Conservation (phyloP, 1,140 invertebrate species). For the Leptinotarsa texana region DNA sequence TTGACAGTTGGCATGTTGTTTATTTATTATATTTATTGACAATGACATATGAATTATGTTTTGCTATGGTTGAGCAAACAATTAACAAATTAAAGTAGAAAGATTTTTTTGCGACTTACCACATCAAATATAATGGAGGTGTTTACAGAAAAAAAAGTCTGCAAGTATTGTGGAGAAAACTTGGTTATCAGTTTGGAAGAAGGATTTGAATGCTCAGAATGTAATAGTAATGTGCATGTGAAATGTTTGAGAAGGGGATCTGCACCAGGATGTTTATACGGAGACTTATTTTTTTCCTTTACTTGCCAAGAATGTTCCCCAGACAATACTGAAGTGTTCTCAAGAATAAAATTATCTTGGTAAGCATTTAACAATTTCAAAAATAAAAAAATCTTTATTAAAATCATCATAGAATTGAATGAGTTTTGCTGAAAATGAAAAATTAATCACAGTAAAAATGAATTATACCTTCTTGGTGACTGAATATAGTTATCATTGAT, state of each 20-base stretch:
- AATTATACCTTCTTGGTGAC: too few relatives aligned
- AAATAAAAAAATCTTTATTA: too few relatives aligned
- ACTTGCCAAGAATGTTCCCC: constrained; percentile 68
- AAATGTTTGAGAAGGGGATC: constrained; percentile 64
- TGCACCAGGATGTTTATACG: constrained; percentile 69
- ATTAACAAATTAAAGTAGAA: too few relatives aligned
- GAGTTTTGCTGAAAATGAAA: too few relatives aligned
- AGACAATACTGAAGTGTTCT: constrained; percentile 61
- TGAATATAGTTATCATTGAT: too few relatives aligned
- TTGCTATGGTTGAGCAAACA: too few relatives aligned
- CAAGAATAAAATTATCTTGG: constrained; percentile 69
- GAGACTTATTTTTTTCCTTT: constrained; percentile 78
- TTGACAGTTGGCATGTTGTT: too few relatives aligned
- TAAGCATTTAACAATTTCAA: constrained; percentile 44
- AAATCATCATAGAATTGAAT: too few relatives aligned
- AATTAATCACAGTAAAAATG: too few relatives aligned
- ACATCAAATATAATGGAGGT: constrained; percentile 15
- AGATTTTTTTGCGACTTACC: too few relatives aligned
- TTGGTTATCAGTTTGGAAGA: constrained; percentile 45
- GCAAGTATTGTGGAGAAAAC: constrained; percentile 50
- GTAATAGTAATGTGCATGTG: constrained; percentile 64
- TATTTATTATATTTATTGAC: too few relatives aligned
- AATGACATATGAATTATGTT: too few relatives aligned
- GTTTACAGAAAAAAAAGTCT: constrained; percentile 28
- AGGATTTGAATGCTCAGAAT: constrained; percentile 59